A percentile compares a stretch with the other conserved stretches of the same genome.
These are phyloP conservation scores for Papilio helenus DNA, from an alignment of 1,140 invertebrate species.

Conservation along the genomic window DNA sequence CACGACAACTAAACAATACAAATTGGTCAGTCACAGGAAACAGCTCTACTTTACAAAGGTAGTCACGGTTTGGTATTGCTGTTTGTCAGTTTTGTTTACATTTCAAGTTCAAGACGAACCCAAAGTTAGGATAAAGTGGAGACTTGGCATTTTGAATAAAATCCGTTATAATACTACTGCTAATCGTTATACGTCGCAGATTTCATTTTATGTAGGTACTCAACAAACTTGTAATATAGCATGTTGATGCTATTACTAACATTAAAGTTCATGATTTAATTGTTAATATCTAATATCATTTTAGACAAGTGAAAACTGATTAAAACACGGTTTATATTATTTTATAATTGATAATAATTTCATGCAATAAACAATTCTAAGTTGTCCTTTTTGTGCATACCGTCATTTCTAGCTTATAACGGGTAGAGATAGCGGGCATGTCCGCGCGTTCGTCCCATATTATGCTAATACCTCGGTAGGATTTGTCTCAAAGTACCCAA, in stretches of 20 bases:
- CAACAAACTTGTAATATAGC: not conserved
- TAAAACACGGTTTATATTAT: too few species aligned
- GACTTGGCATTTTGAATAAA: not conserved
- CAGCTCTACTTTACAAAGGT: slow-evolving; percentile 23
- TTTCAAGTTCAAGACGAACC: not conserved
- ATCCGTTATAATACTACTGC: not conserved
- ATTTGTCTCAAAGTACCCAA: slow-evolving; percentile 31
- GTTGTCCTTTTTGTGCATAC: not conserved
- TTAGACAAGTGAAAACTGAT: not conserved
- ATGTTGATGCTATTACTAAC: not conserved
- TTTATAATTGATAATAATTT: not conserved
- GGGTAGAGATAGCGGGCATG: slow-evolving; percentile 41
- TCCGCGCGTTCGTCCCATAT: slow-evolving; percentile 51
- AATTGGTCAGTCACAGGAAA: slow-evolving; percentile 21
- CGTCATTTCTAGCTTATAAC: not conserved
- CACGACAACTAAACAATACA: slow-evolving; percentile 15
- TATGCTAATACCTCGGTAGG: slow-evolving; percentile 30
- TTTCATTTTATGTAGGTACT: not conserved
- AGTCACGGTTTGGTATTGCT: not conserved
- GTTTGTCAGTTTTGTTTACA: slow-evolving; percentile 19
- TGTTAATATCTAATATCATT: not conserved
- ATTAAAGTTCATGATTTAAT: not conserved
- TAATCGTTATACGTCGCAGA: not conserved
- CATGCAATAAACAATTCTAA: not conserved
- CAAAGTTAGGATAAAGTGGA: not conserved